Conservation (phyloP, 2,797 vertebrate genomes). For the Falco naumanni region DNA sequence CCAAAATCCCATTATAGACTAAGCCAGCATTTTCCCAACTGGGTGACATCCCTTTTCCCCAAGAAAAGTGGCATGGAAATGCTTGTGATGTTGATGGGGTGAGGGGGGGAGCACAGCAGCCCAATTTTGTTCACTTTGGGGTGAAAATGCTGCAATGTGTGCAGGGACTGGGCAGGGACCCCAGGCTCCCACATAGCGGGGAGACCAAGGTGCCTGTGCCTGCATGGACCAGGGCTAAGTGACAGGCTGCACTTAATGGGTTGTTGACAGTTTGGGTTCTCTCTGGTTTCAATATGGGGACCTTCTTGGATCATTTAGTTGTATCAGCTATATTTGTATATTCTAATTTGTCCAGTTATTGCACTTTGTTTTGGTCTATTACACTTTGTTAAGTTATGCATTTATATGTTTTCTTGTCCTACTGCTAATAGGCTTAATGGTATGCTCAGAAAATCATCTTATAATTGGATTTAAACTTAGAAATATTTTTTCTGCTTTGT, state of each 20-base stretch:
- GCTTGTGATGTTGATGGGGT: background rate
- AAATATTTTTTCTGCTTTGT: constrained; percentile 25
- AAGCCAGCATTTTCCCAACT: background rate
- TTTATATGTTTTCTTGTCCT: background rate
- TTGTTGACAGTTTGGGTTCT: background rate
- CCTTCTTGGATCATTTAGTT: background rate
- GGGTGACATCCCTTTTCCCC: background rate
- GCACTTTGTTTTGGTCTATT: constrained; percentile 35
- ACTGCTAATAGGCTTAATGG: background rate
- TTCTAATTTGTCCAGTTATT: constrained; percentile 15
- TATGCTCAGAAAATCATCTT: constrained; percentile 1
- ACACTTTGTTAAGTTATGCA: constrained; percentile 4
- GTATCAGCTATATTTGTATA: background rate
- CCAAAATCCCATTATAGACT: background rate
- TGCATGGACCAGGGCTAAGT: background rate
- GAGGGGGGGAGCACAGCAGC: background rate
- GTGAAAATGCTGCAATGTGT: background rate
- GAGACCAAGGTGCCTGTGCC: background rate
- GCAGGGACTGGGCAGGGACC: background rate
- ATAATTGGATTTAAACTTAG: constrained; percentile 38
- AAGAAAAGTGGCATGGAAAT: background rate
- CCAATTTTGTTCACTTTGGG: background rate
- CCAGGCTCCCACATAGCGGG: background rate
- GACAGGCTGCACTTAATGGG: background rate
- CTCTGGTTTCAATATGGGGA: background rate